phyloP scores from a whole-genome alignment of 2,113 vertebrate species.

The Axis porcinus region DNA sequence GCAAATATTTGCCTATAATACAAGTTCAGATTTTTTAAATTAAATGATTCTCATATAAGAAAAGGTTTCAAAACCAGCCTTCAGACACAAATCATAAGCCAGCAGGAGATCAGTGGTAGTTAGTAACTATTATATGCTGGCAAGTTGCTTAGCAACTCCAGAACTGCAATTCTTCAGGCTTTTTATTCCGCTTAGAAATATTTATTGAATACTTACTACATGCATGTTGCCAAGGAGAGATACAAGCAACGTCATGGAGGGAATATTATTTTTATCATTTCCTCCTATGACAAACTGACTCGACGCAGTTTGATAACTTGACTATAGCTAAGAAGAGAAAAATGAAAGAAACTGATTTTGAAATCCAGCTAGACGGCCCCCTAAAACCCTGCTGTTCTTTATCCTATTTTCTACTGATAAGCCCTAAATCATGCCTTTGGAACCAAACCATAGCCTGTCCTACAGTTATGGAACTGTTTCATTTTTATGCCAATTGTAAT shows the following conservation, averaged over 20 bases:
- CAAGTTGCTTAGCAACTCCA: conserved; percentile 69
- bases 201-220: conserved; percentile 52
- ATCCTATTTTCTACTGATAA: not conserved
- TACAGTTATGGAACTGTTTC: not conserved
- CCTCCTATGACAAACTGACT: not conserved
- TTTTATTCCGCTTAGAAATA: conserved; percentile 50
- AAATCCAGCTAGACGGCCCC: not conserved
- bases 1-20: conserved; percentile 5
- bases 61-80: conserved; percentile 33
- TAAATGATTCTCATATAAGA: conserved; percentile 33
- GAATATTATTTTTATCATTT: conserved; percentile 46
- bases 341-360: conserved; percentile 8
- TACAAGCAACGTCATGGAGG: conserved; percentile 10
- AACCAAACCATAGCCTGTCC: not conserved
- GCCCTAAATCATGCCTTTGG: not conserved
- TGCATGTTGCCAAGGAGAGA: conserved; percentile 11
- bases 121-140: conserved; percentile 29
- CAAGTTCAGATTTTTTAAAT: conserved; percentile 16
- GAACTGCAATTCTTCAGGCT: not conserved
- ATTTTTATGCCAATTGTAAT: not conserved
- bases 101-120: conserved; percentile 28
- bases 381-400: not conserved
- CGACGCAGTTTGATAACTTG: not conserved
- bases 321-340: not conserved
- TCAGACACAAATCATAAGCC: conserved; percentile 31